Percentiles rank a stretch among this genome's conserved stretches.
These are phyloP conservation scores for Trogon surrucura DNA, from an alignment of 2,113 vertebrate species.

Conservation along the genomic window DNA sequence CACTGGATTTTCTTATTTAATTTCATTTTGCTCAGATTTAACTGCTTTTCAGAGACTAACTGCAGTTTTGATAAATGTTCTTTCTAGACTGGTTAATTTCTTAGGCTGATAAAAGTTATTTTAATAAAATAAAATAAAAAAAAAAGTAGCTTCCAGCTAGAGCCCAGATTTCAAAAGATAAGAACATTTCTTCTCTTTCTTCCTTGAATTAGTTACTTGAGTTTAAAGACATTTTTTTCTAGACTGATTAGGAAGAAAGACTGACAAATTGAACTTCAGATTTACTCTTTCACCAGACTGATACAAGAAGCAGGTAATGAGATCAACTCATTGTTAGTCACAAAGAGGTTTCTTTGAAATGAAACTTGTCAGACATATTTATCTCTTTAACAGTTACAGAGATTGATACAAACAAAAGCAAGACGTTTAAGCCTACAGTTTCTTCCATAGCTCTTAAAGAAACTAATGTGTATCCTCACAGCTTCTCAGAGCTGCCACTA, in stretches of 20 bases:
- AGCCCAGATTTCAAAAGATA: conserved; percentile 29
- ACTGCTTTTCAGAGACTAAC: conserved; percentile 34
- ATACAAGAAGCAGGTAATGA: conserved; percentile 53
- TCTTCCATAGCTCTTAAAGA: not conserved
- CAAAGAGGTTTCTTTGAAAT: conserved; percentile 51
- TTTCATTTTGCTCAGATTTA: conserved; percentile 35
- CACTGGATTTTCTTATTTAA: conserved; percentile 37
- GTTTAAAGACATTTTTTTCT: conserved; percentile 45
- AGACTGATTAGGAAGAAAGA: conserved; percentile 51
- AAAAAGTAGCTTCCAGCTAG: not conserved
- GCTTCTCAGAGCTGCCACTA: not conserved
- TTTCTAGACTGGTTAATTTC: conserved; percentile 53
- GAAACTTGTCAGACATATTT: conserved; percentile 54
- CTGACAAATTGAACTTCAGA: conserved; percentile 65
- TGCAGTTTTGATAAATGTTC: conserved; percentile 54
- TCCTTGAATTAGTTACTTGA: not conserved
- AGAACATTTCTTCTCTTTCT: not conserved
- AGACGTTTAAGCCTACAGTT: not conserved
- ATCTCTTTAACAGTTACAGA: conserved; percentile 17
- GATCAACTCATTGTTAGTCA: conserved; percentile 54
- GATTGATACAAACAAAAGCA: conserved; percentile 30
- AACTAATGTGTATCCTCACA: not conserved
- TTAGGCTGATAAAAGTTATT: conserved; percentile 29
- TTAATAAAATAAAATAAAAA: conserved; percentile 49
- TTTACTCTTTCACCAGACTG: conserved; percentile 41